These are phyloP conservation scores for Arizona elegans DNA, from an alignment of 2,113 vertebrate species.

Conservation along the genomic window DNA sequence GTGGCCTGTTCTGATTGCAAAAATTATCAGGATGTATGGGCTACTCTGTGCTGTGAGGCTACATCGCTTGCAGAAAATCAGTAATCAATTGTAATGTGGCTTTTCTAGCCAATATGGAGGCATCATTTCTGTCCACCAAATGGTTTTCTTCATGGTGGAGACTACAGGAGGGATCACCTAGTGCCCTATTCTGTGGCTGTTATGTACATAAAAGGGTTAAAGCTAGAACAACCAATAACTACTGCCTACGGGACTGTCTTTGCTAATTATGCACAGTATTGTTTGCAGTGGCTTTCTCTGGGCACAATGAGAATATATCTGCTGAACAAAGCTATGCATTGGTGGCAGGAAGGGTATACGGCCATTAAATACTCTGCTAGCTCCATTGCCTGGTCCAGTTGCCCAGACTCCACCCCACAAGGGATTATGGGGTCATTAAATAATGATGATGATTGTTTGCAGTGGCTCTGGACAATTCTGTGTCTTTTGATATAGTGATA, in stretches of 20 bases:
- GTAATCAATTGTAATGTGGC: background rate
- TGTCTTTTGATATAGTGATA: background rate
- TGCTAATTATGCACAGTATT: background rate
- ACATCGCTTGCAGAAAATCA: background rate
- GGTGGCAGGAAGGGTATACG: no score
- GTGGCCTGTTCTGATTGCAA: background rate
- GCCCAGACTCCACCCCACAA: no score
- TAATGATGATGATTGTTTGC: background rate
- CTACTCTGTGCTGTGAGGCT: background rate
- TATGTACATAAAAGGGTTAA: background rate
- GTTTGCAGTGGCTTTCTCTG: background rate
- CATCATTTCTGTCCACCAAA: background rate
- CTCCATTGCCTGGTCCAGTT: no score
- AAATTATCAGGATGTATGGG: background rate
- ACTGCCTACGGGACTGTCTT: background rate
- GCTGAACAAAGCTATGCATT: no score
- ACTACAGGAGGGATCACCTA: background rate
- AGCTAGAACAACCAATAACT: background rate
- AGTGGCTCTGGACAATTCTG: background rate
- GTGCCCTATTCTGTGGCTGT: background rate
- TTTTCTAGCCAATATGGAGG: background rate
- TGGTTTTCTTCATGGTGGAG: background rate
- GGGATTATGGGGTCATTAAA: no score
- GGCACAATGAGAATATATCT: no score
- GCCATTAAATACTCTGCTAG: no score